Evolutionary conservation across 2,797 vertebrate genomes (phyloP), one percentile per base, ranked within the genome.

Genomic region (Kryptopterus vitreolus): DNA sequence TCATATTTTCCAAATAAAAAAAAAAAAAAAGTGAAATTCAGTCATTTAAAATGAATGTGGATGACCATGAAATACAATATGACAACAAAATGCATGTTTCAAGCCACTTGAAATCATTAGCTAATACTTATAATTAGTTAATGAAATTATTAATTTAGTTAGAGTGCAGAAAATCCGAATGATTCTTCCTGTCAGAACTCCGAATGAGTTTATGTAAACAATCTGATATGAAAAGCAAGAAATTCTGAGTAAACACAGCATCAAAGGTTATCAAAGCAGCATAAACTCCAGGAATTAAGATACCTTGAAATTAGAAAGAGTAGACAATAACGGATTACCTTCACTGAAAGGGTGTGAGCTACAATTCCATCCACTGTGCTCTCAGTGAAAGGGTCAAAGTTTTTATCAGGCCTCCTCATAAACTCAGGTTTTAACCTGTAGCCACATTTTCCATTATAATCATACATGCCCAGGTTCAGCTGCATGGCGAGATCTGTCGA

Each of bases 311-410:
- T 52, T 8, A 22, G 24, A 48, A 53, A 71, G 5, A 71, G 26
- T 71, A 11, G 52, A 71, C 18, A 31, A 53, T 4, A 13, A 24
- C 3, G 8, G 0, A 84, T 66, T 89, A 99, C 98, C 95, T 99
- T 99, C 11, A 99, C 97, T 65, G 98, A 98, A 58, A 99, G 89
- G 0, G 97, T 99, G 91, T 99, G 99, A 79, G 98, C 98, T 10
- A 99, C 96, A 35, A 99, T 99, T 53, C 98, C 98, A 48, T 99
- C 98, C 72, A 99, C 98, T 0, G 97, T 99, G 84, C 95, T 93
- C 90, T 99, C 97, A 0, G 96, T 95, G 83, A 99, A 99, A 0
- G 97, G 98, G 87, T 99, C 98, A 83, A 99, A 99, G 87, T 98
- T 95, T 88, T 99, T 99, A 90, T 99, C 97, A 0, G 96, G 95